Evolutionary conservation across 2,888 invertebrate genomes (phyloP), one percentile per base, ranked within the genome.

Genomic region (Oscheius sp.): DNA sequence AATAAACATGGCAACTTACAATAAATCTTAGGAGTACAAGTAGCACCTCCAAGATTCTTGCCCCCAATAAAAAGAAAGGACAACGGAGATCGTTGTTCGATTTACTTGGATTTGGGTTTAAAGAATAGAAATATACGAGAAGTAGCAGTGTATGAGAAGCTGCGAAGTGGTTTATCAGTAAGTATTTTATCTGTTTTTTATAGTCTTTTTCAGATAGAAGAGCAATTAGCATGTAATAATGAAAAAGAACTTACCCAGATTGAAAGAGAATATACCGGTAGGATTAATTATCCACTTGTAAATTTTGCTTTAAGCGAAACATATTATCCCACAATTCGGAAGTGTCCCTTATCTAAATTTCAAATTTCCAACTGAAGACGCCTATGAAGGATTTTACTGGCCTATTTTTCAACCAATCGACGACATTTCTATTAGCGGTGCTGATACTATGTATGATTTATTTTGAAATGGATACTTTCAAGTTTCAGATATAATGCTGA

Each of bases 381-480:
- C 29, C 3, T 64, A 64, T 27, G 64, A 46, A 21, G 64, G 64
- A 1, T 25, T 64, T 16, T 64, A 64, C 23, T 64, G 64, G 64
- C 64, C 64, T 6, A 27, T 64, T 49, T 49, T 64, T 16, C 64
- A 64, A 49, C 64, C 64, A 12, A 49, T 64, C 25, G 64, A 64
- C 27, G 64, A 13, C 16, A 13, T 64, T 23, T 16, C n/a, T 1
- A 29, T 64, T 13, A 2, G 25, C 25, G 64, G 25, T 3, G n/a
- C 13, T 21, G 13, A 61, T 18, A 59, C 41, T 21, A 45, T 45
- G 25, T 58, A 2, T 13, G n/a, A 7, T 29, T 27, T 58, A 58
- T 55, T 9, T 35, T 35, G 35, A 35, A 9, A n/a, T n/a, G n/a
- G n/a, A n/a, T 52, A 52, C 13, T 16, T 52, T 52, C 9, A 6